These are phyloP conservation scores for Heterohyrax brucei DNA, from an alignment of 2,797 vertebrate genomes.

Conservation along the genomic window DNA sequence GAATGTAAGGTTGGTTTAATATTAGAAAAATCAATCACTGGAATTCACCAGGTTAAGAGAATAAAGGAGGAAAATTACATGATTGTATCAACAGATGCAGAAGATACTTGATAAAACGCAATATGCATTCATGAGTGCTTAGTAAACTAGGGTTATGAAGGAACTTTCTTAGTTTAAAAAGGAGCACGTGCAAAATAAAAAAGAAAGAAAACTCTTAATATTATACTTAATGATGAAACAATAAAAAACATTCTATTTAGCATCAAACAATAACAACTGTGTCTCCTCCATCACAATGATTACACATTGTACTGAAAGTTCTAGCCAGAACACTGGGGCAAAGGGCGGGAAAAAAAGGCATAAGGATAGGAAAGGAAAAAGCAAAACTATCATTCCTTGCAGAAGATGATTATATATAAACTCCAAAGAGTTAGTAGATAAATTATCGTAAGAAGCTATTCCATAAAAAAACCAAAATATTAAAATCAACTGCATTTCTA, in stretches of 20 bases:
- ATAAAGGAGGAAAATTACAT: slow-evolving; percentile 6
- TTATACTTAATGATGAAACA: slow-evolving; percentile 13
- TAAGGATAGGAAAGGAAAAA: not conserved
- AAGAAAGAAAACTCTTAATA: slow-evolving; percentile 11
- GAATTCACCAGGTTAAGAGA: not conserved
- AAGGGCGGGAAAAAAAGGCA: not conserved
- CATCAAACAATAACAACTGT: not conserved
- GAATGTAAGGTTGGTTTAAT: not conserved
- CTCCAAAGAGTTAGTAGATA: slow-evolving; percentile 5
- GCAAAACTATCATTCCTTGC: not conserved
- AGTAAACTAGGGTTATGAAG: slow-evolving; percentile 29
- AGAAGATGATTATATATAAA: not conserved
- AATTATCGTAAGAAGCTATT: not conserved
- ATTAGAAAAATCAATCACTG: not conserved
- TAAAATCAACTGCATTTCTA: slow-evolving; percentile 57
- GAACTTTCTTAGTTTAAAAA: not conserved
- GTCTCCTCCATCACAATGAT: not conserved
- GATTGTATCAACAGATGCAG: not conserved
- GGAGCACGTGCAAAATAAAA: slow-evolving; percentile 10
- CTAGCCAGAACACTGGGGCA: not conserved
- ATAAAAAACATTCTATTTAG: slow-evolving; percentile 43
- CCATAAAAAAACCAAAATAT: not conserved
- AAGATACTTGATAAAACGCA: slow-evolving; percentile 47
- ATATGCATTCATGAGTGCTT: not conserved
- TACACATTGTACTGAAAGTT: not conserved